Evolutionary conservation across 1,140 invertebrate genomes (phyloP).

Genomic region (Leptoteleia sp.): DNA sequence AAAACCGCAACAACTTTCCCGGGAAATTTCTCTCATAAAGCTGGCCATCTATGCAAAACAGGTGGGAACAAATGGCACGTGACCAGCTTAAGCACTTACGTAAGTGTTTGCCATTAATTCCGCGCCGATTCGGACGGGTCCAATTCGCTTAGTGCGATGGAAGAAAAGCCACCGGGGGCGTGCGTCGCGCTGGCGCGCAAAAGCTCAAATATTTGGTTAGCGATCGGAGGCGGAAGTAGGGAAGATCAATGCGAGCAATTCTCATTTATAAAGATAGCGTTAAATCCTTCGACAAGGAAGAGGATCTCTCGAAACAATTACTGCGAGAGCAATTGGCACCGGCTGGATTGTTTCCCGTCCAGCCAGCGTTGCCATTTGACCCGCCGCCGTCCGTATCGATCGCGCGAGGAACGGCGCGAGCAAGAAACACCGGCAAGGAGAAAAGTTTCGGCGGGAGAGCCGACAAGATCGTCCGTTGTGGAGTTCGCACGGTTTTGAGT

Average conservation of each 20-base stretch:
- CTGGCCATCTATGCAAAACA: too few relatives aligned
- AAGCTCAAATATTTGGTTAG: constrained; percentile 41
- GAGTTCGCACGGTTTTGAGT: constrained; percentile 16
- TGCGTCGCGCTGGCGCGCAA: not conserved
- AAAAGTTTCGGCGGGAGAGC: constrained; percentile 33
- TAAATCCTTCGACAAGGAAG: constrained; percentile 40
- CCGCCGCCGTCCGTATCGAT: constrained; percentile 48
- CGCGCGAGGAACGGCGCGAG: constrained; percentile 35
- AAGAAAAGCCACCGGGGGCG: too few relatives aligned
- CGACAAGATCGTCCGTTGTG: constrained; percentile 29
- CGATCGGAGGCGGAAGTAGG: constrained; percentile 19
- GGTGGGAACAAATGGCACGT: too few relatives aligned
- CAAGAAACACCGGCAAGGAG: constrained; percentile 43
- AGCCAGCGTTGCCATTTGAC: constrained; percentile 55
- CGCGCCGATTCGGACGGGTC: too few relatives aligned
- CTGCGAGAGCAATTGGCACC: constrained; percentile 47
- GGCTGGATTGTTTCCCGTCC: constrained; percentile 49
- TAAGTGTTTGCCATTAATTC: too few relatives aligned
- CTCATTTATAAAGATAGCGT: constrained; percentile 43
- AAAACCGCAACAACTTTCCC: too few relatives aligned
- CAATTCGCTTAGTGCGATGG: too few relatives aligned
- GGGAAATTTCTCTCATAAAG: too few relatives aligned
- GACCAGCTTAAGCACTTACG: too few relatives aligned
- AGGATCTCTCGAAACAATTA: constrained; percentile 57
- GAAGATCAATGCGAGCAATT: constrained; percentile 43